These are phyloP conservation scores for Procapra przewalskii DNA, from an alignment of 2,113 vertebrate genomes.

Conservation along the genomic window DNA sequence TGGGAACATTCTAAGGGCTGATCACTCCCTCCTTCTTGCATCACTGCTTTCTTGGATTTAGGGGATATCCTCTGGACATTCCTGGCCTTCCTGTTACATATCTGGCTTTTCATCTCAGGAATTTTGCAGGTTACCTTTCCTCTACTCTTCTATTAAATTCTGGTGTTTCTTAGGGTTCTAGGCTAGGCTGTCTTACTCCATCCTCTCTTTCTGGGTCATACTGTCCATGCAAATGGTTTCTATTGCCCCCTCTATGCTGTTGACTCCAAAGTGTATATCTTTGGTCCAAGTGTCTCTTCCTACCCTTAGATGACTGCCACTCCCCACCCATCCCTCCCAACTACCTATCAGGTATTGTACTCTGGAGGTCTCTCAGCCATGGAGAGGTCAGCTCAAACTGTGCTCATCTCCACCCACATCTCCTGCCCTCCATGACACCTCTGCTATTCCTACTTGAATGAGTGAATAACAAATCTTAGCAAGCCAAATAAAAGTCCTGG, in stretches of 20 bases:
- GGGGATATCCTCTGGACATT: not conserved
- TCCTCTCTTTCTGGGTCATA: not conserved
- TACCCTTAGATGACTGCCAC: not conserved
- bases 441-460: not conserved
- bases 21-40: not conserved
- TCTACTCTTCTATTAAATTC: not conserved
- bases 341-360: no score
- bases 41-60: not conserved
- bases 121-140: not conserved
- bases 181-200: not conserved
- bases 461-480: not conserved
- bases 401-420: not conserved
- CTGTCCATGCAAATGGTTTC: not conserved
- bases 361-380: not conserved
- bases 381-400: not conserved
- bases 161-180: not conserved
- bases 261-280: not conserved
- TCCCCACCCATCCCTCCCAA: rapidly evolving
- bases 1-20: not conserved
- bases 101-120: not conserved
- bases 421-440: not conserved
- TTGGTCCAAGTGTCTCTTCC: not conserved
- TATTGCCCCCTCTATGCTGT: not conserved
- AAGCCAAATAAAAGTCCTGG: not conserved
- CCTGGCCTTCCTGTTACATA: not conserved